Evolutionary conservation across 2,797 vertebrate species (phyloP), one percentile per base, ranked within the genome.

Genomic region (Enoplosus armatus): DNA sequence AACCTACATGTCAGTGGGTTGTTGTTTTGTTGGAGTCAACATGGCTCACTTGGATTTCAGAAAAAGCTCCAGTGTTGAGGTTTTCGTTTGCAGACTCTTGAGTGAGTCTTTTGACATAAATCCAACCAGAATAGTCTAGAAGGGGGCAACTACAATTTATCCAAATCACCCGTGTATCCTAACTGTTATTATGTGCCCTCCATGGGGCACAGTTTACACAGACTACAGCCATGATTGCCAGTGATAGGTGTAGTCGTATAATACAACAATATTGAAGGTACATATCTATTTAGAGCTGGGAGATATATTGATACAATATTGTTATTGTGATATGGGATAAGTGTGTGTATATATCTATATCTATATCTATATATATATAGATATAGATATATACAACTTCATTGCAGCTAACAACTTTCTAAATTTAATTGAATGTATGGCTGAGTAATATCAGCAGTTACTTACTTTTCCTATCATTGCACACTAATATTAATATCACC

Each of bases 121-220:
- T 53, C 71, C 59, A 75, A 12, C 39, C 43, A 29, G 72, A 55
- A 33, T 18, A 47, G 68, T 74, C 45, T 37, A 14, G 72, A 79
- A n/a, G 27, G 37, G 43, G 72, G 65, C 33, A 69, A 47, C 43
- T 62, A 60, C 27, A 68, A 39, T 48, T 82, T 75, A 45, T 65
- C 78, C n/a, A 68, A 85, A 88, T 83, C 27, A 70, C 73, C 54
- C 67, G 39, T 81, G 69, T 61, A 39, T 74, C 22, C 63, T 67
- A 39, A 55, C 69, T 84, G 80, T 79, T 74, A 76, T 82, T 88
- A 84, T 85, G 61, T 58, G 70, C 8, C 55, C 50, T 68, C 22
- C 48, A 27, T 71, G 74, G 74, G 65, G 73, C 74, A 61, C 78
- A 74, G 27, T 85, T 79, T 75, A 62, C 71, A 54, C 66, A 47